Evolutionary conservation across 2,888 invertebrate genomes (phyloP).

Genomic region (Tipula confusa): DNA sequence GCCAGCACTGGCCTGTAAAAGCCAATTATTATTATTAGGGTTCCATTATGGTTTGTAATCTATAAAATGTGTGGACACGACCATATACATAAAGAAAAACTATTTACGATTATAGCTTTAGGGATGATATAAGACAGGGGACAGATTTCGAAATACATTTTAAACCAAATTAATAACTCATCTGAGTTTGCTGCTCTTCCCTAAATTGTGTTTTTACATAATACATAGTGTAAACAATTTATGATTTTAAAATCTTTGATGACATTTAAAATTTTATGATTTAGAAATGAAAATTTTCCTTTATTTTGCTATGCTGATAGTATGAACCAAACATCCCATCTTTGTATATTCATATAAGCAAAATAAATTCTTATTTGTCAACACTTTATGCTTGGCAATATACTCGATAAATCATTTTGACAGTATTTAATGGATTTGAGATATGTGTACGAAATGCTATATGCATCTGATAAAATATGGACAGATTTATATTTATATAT

Average conservation of each 20-base stretch:
- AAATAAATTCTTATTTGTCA: slow-evolving; percentile 25
- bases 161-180: background rate
- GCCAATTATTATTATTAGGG: too few relatives aligned
- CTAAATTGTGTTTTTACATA: too few relatives aligned
- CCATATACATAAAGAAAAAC: background rate
- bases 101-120: slow-evolving; percentile 3
- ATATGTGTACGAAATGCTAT: background rate
- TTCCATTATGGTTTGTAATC: too few relatives aligned
- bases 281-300: background rate
- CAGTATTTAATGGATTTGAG: slow-evolving; percentile 7
- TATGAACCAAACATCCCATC: background rate
- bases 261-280: slow-evolving; percentile 6
- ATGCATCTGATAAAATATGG: background rate
- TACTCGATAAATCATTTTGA: slow-evolving; percentile 1
- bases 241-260: slow-evolving; percentile 12
- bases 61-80: too few relatives aligned
- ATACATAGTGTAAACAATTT: background rate
- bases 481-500: background rate
- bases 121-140: background rate
- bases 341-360: background rate
- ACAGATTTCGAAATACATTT: background rate
- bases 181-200: background rate
- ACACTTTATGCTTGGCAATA: background rate
- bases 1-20: too few relatives aligned
- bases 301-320: background rate